Evolutionary conservation across 2,888 invertebrate genomes (phyloP), one percentile per base, ranked within the genome.

Genomic region (Pristionchus exspectatus): DNA sequence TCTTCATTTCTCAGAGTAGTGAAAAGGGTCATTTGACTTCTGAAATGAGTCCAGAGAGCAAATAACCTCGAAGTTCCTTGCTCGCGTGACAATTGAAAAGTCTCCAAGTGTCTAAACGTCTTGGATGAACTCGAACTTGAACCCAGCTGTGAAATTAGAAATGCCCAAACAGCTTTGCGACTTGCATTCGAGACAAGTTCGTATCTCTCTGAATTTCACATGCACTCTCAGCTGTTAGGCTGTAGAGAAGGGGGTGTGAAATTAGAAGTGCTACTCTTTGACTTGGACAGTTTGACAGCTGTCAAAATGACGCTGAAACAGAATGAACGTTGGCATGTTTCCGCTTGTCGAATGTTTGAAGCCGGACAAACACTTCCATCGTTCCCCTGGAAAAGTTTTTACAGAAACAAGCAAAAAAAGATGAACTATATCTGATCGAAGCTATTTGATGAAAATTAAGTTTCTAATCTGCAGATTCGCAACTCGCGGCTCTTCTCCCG

Each of bases 401-500:
- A 38, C 38, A 38, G 2, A 38, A 38, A 38, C 38, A 3, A 38
- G 59, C 66, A n/a, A 66, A n/a, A 66, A 66, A 24, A 4, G 27
- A 3, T 66, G 5, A 12, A 24, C 2, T 27, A 24, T 9, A 27
- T 12, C 5, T 4, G 1, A 21, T 56, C 9, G 56, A 56, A 2
- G 12, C 56, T 10, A 12, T 10, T 12, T 21, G 1, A 54, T 54
- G 9, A 56, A 56, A 56, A 21, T 4, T 7, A 50, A 18, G 56
- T 54, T 86, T 93, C 87, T 63, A 63, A 74, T 74, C 7, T 74
- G 21, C 87, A 94, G 93, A 93, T 94, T 38, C 92, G 92, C 27
- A 91, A 92, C 44, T 93, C 94, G n/a, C 92, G 92, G 18, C 92
- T 92, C 56, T 95, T 95, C 90, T 95, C 95, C 10, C 93, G 92